Evolutionary conservation across 1,140 invertebrate species (phyloP), one percentile per base, ranked within the genome.

Genomic region (Muscidifurax raptorellus): DNA sequence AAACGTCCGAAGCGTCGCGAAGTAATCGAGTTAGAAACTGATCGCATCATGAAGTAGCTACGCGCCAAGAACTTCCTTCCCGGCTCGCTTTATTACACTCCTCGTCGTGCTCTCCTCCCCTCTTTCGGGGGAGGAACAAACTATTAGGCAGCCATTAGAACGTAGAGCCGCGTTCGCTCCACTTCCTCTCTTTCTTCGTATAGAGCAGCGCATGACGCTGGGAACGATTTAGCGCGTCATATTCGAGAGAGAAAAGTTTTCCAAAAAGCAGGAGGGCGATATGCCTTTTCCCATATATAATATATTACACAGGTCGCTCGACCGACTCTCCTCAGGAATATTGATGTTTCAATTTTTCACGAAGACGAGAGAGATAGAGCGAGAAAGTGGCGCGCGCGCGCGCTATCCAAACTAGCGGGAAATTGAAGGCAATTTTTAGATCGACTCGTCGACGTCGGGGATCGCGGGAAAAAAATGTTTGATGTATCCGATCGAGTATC

Each of bases 111-210:
- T 44, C 75, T 77, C 82, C 59, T 44, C 76, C 72, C 77, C 82
- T 75, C 15, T 47, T 72, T n/a, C n/a, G n/a, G n/a, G n/a, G 80
- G 66, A 13, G 32, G n/a, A 69, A 82, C 82, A 88, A 88, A 81
- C 86, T 86, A 88, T 88, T 88, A 87, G 84, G 84, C 86, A 78
- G 80, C 77, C 86, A 86, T 88, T 87, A 88, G 86, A 86, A 87
- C 52, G 52, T n/a, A 72, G 81, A 80, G 44, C 27, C 80, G 47
- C 80, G 52, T 27, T 36, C 30, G 52, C 80, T 74, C 64, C 85
- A 67, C 81, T 67, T 59, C 80, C 75, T 82, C 86, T 85, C 82
- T 84, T 83, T 69, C 66, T 69, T 27, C 66, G 27, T 36, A 10
- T 2, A 9, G 28, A 27, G 30, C 9, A 9, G 30, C 13, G 28